Base-by-base conservation (phyloP, 2,888 invertebrate genomes). In the Andrena praecox region DNA sequence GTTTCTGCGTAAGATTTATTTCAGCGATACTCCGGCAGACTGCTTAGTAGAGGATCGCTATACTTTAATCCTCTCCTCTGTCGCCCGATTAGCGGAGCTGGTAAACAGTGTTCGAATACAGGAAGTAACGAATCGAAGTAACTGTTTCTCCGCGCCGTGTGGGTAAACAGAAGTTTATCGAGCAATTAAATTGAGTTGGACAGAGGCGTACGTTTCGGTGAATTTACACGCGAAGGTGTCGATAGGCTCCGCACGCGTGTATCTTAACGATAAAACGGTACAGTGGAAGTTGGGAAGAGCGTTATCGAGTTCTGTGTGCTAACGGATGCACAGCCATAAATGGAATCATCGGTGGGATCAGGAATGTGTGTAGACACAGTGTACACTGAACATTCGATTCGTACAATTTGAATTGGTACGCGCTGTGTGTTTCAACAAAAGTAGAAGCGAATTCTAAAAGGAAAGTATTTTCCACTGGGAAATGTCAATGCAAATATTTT, bases 81-180 rank as follows among this genome's bases (percentile, higher is more conserved):
- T 56, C 4, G 12, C 56, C 24, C 24, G 56, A 56, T 56, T 56
- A 56, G 24, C 24, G 56, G 12, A 27, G 24, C 10, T 20, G 56
- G 24, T 56, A 56, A 56, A 56, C 56, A 56, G 27, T 10, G 10
- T 20, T 56, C 20, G 56, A 56, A 24, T 24, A 24, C 24, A 24
- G 56, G 56, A 56, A 27, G 27, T 20, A 24, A 20, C 20, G 56
- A 56, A 27, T 54, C 24, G 12, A 24, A 8, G 56, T 56, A 56
- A 56, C 56, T 56, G 24, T 56, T 56, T 24, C 56, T 27, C 20
- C 56, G 20, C 8, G 4, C 10, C 56, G 24, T 24, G 24, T 56
- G 24, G 56, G 56, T 24, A 56, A 56, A 56, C 54, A 54, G 20
- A 56, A 20, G 10, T 56, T 56, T 10, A 56, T 56, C 56, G 56